Base-by-base conservation (phyloP, 2,888 invertebrate species). In the Hetaerina titia region DNA sequence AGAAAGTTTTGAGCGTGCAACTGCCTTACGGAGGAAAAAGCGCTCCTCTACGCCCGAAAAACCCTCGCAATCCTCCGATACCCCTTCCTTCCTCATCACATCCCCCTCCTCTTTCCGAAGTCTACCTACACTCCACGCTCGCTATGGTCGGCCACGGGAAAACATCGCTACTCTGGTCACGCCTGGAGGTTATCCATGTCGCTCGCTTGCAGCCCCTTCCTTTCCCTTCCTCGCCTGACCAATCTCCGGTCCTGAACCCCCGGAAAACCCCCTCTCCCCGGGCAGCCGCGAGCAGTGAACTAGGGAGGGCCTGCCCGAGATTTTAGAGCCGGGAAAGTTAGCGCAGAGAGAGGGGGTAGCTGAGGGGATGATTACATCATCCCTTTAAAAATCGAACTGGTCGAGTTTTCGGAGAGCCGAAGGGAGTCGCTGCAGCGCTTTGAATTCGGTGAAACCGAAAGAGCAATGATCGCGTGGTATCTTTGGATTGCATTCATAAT, bases 151-250 rank as follows among this genome's bases (percentile, higher is more conserved):
- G 31, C 81, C 15, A 81, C 25, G 81, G 25, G 31, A 81, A 31
- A 81, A 25, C 11, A 31, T 81, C 81, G 25, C 15, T 81, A 31
- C 81, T 13, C 81, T 81, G 81, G 81, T 81, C 81, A 81, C 25
- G 31, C 81, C 31, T 31, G 15, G 31, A 81, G 81, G 31, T 81
- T 81, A 31, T 31, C 81, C 81, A 15, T 31, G 81, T 81, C 81
- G 81, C 81, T 81, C 81, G 81, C 81, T 81, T 31, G 81, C 81
- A 25, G 81, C 81, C 22, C 31, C 81, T 7, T n/a, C 69, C 69
- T 2, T 69, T 69, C 69, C n/a, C n/a, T 17, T 69, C 8, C 15
- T 15, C 81, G 13, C 31, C 81, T 31, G 5, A 25, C 31, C 81
- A 81, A 81, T 31, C 31, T 15, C 13, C 81, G 25, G 31, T 31